Conservation (phyloP, 2,797 vertebrate species). For the Platalea minor region DNA sequence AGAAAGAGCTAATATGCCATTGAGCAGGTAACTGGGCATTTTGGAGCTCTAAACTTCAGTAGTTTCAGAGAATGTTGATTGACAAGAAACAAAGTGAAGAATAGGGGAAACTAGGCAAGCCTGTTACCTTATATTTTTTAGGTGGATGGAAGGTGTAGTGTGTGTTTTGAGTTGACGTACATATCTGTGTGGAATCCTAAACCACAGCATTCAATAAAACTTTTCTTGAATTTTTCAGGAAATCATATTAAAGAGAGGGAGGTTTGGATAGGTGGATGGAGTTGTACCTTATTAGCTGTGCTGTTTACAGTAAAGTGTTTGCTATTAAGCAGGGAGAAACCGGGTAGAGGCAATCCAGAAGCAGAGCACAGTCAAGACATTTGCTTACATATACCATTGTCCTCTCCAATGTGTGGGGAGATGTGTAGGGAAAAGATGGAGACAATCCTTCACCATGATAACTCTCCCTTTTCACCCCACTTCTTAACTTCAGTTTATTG, state of each 20-base stretch:
- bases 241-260: not conserved
- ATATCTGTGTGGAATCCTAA: not conserved
- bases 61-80: not conserved
- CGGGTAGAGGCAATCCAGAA: not conserved
- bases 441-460: not conserved
- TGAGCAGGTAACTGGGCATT: not conserved
- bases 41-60: not conserved
- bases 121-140: not conserved
- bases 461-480: not conserved
- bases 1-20: not conserved
- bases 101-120: not conserved
- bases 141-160: not conserved
- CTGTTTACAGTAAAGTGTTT: not conserved
- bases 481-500: not conserved
- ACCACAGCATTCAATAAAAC: not conserved
- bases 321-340: not conserved
- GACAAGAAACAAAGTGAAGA: not conserved
- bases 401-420: not conserved
- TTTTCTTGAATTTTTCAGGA: not conserved
- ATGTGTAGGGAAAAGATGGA: not conserved
- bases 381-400: not conserved
- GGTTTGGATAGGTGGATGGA: not conserved
- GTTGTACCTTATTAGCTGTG: not conserved
- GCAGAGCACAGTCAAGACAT: not conserved
- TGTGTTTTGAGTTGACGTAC: not conserved